These are phyloP conservation scores for Autographa gamma DNA, from an alignment of 2,888 invertebrate species.

Conservation along the genomic window DNA sequence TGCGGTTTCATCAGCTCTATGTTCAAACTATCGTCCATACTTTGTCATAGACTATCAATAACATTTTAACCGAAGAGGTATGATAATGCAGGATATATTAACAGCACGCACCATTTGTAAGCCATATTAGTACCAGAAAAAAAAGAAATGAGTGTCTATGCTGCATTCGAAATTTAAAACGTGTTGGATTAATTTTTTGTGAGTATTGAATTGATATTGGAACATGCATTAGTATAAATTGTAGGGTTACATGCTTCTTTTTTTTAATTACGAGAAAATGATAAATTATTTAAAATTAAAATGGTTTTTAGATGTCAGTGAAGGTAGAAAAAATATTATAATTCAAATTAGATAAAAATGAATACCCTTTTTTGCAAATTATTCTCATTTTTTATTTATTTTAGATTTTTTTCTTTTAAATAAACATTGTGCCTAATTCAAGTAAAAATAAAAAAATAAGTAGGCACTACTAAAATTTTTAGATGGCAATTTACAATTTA, in stretches of 20 bases:
- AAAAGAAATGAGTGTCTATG: conserved; percentile 46
- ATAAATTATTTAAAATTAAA: background rate
- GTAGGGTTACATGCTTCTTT: background rate
- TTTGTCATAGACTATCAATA: conserved; percentile 57
- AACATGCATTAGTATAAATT: background rate
- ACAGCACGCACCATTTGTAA: conserved; percentile 52
- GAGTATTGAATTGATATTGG: conserved; percentile 35
- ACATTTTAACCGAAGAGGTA: conserved; percentile 51
- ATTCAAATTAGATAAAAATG: too few relatives aligned
- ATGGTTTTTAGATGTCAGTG: too few relatives aligned
- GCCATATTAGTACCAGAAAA: conserved; percentile 33
- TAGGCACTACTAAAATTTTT: too few relatives aligned
- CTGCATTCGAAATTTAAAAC: conserved; percentile 15
- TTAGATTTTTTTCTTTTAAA: too few relatives aligned
- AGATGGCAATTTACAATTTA: too few relatives aligned
- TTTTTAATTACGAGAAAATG: background rate
- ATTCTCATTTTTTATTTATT: too few relatives aligned
- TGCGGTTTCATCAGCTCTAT: conserved; percentile 43
- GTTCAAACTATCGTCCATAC: background rate
- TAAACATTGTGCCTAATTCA: too few relatives aligned
- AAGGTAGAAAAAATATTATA: too few relatives aligned
- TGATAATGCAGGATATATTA: conserved; percentile 57
- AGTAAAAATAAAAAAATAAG: too few relatives aligned
- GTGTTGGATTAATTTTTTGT: conserved; percentile 53
- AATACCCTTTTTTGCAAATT: too few relatives aligned